Evolutionary conservation across 2,888 invertebrate genomes (phyloP).

Genomic region (Zaprionus obscuricornis): DNA sequence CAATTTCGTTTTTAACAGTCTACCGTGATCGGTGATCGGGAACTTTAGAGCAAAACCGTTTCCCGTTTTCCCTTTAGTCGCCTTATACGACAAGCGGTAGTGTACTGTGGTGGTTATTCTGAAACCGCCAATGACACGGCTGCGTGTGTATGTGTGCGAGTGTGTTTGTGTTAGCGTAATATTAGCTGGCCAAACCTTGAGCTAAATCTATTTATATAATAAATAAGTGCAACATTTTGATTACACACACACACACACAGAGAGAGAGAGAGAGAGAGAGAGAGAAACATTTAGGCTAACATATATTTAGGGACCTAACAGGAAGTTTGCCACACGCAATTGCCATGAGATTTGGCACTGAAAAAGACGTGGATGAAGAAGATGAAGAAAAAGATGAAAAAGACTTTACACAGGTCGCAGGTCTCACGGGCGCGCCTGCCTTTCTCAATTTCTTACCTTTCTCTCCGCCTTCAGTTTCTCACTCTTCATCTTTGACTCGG

Average conservation of each 20-base stretch:
- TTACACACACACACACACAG: constrained; percentile 1
- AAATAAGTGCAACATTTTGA: constrained; percentile 63
- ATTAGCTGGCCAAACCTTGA: constrained; percentile 69
- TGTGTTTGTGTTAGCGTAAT: constrained; percentile 46
- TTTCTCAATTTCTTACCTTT: constrained; percentile 3
- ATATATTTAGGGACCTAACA: constrained; percentile 37
- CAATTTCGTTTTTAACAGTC: too few species aligned
- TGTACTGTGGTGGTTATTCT: too few species aligned
- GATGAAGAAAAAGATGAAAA: constrained; percentile 28
- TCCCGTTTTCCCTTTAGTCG: too few species aligned
- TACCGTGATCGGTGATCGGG: too few species aligned
- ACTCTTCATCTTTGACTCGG: background rate
- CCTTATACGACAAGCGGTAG: too few species aligned
- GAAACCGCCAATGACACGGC: background rate
- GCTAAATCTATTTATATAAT: constrained; percentile 59
- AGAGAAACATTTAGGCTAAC: too few species aligned
- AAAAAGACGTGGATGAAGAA: background rate
- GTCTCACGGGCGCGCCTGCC: constrained; percentile 24
- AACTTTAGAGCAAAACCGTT: too few species aligned
- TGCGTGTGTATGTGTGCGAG: constrained; percentile 4
- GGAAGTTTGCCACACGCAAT: constrained; percentile 77
- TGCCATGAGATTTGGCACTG: constrained; percentile 40
- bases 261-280: too few species aligned
- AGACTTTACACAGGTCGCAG: constrained; percentile 62
- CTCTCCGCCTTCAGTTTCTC: background rate